Conservation (phyloP, 1,140 invertebrate species). For the Cydia strobilella region DNA sequence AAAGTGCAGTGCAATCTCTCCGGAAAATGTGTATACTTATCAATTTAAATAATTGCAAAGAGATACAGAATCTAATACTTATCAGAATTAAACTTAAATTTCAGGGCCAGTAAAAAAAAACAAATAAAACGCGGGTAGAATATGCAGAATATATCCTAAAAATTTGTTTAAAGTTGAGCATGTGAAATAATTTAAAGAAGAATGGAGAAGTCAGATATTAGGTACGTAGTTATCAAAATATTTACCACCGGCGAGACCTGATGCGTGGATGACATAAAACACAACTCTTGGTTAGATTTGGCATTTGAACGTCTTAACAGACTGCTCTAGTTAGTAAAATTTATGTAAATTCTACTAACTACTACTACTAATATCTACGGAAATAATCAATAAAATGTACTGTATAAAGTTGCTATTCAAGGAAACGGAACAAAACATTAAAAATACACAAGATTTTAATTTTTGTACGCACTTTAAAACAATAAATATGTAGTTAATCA, state of each 20-base stretch:
- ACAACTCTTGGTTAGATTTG: slow-evolving; percentile 9
- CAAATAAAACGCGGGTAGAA: neutral
- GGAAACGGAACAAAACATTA: too few relatives aligned
- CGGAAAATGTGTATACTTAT: neutral
- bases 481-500: too few relatives aligned
- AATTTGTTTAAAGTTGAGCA: slow-evolving; percentile 35
- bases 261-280: slow-evolving; percentile 34
- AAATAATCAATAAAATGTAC: too few relatives aligned
- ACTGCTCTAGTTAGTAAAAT: too few relatives aligned
- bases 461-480: too few relatives aligned
- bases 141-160: slow-evolving; percentile 6
- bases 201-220: neutral
- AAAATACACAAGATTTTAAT: too few relatives aligned
- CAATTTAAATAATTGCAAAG: neutral
- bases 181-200: slow-evolving; percentile 9
- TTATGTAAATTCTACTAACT: too few relatives aligned
- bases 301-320: neutral
- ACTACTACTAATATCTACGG: too few relatives aligned
- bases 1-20: neutral
- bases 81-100: neutral
- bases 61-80: neutral
- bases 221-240: neutral
- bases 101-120: neutral
- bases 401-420: too few relatives aligned
- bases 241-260: slow-evolving; percentile 53